Evolutionary conservation across 2,797 vertebrate species (phyloP), one percentile per base, ranked within the genome.

Genomic region (Eulemur coronatus): DNA sequence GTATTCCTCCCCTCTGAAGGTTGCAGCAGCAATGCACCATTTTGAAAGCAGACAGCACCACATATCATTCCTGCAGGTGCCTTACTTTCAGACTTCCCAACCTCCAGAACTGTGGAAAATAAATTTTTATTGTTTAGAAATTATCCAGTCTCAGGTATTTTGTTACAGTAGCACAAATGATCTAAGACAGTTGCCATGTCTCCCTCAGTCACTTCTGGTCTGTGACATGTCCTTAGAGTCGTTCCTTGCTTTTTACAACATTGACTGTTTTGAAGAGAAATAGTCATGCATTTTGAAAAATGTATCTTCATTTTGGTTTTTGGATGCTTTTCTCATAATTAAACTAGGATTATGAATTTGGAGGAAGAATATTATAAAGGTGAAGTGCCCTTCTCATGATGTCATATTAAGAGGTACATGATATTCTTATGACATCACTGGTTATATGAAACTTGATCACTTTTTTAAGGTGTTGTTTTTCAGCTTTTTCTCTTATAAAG

Each of bases 321-420:
- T 22, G 81, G 6, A 82, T 43, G 14, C 22, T 82, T 91, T 59
- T 33, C 10, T 76, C 30, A 57, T 65, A 30, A 91, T 69, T 61
- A 93, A 14, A 86, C 26, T 63, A 89, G 17, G 13, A 86, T 86
- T 95, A 43, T 50, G 33, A 79, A 89, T 87, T 96, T 87, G 2
- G 15, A 46, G n/a, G 48, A 57, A 79, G 33, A 52, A 46, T 65
- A 41, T 9, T 67, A 70, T 30, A 80, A 35, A 89, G 7, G 20
- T 15, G 8, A 89, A 82, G 0, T 73, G 55, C 11, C 38, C 43
- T 69, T 93, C 8, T 82, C 41, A 41, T 30, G 20, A 55, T 46
- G 67, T 61, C 7, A 26, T 55, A 81, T 55, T 30, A 89, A 26
- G 24, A 52, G 28, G 48, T 78, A 30, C 28, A 28, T 87, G 35